Conservation (phyloP, 2,113 vertebrate genomes). For the Corvus hawaiiensis region DNA sequence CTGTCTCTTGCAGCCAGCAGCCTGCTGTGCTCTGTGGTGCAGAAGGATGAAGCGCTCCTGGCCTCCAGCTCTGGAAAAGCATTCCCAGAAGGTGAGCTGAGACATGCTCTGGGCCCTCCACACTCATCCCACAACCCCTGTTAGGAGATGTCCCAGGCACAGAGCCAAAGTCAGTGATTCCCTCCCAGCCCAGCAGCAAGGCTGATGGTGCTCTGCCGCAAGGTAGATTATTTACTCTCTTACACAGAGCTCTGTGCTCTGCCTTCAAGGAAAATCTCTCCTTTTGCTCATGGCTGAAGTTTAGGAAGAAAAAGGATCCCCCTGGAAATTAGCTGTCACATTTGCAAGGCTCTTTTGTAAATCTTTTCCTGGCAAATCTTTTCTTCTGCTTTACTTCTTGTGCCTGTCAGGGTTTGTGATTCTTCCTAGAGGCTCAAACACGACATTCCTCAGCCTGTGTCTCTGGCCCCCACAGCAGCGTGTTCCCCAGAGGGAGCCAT, state of each 20-base stretch:
- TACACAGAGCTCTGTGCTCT: neutral
- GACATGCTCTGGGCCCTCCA: neutral
- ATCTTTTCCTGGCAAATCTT: neutral
- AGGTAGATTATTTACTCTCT: neutral
- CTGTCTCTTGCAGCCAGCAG: neutral
- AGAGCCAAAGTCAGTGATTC: neutral
- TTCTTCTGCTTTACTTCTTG: neutral
- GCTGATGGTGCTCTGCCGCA: fast-evolving
- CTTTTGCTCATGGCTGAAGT: neutral
- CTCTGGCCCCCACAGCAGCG: neutral
- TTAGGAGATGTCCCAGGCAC: neutral
- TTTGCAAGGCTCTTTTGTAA: neutral
- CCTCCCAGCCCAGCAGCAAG: neutral
- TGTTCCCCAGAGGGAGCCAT: neutral
- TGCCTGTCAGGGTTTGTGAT: neutral
- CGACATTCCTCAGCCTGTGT: neutral
- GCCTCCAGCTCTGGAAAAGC: neutral
- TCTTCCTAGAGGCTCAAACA: neutral
- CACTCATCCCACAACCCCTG: neutral
- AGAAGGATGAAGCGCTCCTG: neutral
- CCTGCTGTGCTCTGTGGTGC: neutral
- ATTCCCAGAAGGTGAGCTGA: neutral
- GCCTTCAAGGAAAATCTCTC: neutral
- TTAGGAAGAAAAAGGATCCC: neutral
- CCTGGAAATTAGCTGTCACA: neutral